A percentile compares a stretch with the other conserved stretches of the same genome.
Conservation (phyloP, 2,113 vertebrate genomes). For the Numenius arquata region DNA sequence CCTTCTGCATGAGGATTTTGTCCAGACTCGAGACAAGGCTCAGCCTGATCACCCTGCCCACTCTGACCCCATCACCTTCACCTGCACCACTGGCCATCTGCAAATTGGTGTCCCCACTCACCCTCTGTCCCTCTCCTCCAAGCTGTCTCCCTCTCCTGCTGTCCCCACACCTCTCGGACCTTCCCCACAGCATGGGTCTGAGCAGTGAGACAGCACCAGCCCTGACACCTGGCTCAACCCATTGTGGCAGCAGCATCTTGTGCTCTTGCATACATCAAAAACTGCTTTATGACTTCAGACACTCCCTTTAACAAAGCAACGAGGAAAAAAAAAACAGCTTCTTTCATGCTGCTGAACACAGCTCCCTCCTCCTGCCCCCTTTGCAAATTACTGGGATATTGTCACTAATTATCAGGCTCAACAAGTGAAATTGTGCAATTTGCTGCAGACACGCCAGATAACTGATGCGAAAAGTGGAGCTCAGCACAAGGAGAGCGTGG, state of each 20-base stretch:
- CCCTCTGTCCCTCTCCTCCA: neutral
- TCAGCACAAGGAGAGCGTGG: rapidly evolving
- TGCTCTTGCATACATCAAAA: neutral
- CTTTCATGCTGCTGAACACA: neutral
- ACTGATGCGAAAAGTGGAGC: rapidly evolving
- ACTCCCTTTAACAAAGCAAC: neutral
- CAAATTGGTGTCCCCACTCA: neutral
- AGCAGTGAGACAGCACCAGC: neutral
- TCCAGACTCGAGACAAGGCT: neutral
- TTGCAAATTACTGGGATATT: constrained; percentile 74
- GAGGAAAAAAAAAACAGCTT: neutral
- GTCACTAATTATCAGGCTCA: constrained; percentile 77
- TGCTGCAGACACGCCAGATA: constrained; percentile 60
- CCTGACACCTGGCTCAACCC: neutral
- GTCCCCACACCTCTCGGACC: neutral
- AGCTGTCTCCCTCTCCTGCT: neutral
- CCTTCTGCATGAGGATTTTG: neutral
- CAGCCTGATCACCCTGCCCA: neutral
- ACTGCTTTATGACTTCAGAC: neutral
- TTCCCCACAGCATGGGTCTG: neutral
- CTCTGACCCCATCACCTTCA: neutral
- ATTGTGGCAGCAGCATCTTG: rapidly evolving
- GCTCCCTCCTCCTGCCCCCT: neutral
- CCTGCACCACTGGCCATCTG: rapidly evolving
- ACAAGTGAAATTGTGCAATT: constrained; percentile 72